Percentiles rank a stretch among this genome's conserved stretches.
Conservation (phyloP, 2,888 invertebrate genomes). For the Netelia inedita region DNA sequence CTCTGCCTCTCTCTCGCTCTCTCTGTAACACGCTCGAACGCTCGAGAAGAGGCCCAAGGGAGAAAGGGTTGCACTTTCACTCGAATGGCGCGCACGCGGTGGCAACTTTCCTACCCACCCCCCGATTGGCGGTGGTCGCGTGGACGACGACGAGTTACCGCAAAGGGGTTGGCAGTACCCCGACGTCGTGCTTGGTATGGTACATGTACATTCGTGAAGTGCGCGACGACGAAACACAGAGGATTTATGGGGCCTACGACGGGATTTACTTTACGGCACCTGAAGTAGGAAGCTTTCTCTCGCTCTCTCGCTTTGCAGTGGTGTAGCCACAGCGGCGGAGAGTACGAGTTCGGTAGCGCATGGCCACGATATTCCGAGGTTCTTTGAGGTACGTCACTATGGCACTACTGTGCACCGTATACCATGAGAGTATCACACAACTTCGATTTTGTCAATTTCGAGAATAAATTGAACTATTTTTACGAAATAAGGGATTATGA, state of each 20-base stretch:
- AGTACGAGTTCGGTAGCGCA: conserved; percentile 60
- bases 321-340: conserved; percentile 26
- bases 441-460: not conserved
- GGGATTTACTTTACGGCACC: conserved; percentile 71
- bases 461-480: not conserved
- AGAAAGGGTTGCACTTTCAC: conserved; percentile 62
- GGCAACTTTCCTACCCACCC: conserved; percentile 46
- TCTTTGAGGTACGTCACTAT: conserved; percentile 40
- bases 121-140: conserved; percentile 31
- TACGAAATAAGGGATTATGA: no score
- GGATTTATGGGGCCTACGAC: conserved; percentile 71
- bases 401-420: not conserved
- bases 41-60: not conserved
- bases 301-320: conserved; percentile 9
- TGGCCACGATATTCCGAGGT: conserved; percentile 49
- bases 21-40: not conserved
- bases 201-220: conserved; percentile 46
- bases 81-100: conserved; percentile 56
- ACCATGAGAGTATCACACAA: not conserved
- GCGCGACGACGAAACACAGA: conserved; percentile 69
- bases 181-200: conserved; percentile 40
- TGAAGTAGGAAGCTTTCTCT: conserved; percentile 44
- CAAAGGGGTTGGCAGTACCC: conserved; percentile 43
- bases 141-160: conserved; percentile 62
- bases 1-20: conserved; percentile 7